Evolutionary conservation across 2,888 invertebrate genomes (phyloP), one percentile per base, ranked within the genome.

Genomic region (Erebia epiphron): DNA sequence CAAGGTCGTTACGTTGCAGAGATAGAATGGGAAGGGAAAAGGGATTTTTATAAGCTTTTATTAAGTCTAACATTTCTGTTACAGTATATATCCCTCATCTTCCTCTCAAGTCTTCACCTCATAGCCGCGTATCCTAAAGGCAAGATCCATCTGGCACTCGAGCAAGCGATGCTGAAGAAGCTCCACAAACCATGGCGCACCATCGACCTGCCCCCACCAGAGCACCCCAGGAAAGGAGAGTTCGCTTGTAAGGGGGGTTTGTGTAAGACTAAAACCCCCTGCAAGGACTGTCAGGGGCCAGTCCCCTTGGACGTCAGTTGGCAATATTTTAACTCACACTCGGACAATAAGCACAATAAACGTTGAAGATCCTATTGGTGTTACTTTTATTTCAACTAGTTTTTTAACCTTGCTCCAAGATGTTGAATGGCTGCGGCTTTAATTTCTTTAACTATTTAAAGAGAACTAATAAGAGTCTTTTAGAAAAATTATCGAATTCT

Each of bases 141-240:
- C 61, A 71, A 71, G n/a, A 61, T 67, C 13, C 69, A 71, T n/a
- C 61, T 70, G n/a, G 75, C 73, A 2, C 52, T 79, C 43, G 87
- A 87, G 62, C 79, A 81, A 1, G 73, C 80, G 1, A 82, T 85
- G 79, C 66, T 85, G 63, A 75, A 85, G 64, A 82, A 83, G 52
- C 83, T 89, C 0, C 84, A 87, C 71, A 80, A 84, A 60, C 83
- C 88, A 0, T 86, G 83, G 85, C 75, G 75, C 62, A 79, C 72
- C 0, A 77, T 80, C 0, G 82, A 84, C n/a, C 78, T 74, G 4
- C 80, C 81, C 0, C 76, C 80, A 1, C 76, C 80, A 1, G 78
- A 82, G 43, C 80, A 78, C 60, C 86, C 88, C 0, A 75, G 84
- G 9, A 88, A 89, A 67, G 89, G 89, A 1, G 87, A 89, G 54